These are phyloP conservation scores for Rhizomys pruinosus DNA, from an alignment of 2,113 vertebrate genomes.

Conservation along the genomic window DNA sequence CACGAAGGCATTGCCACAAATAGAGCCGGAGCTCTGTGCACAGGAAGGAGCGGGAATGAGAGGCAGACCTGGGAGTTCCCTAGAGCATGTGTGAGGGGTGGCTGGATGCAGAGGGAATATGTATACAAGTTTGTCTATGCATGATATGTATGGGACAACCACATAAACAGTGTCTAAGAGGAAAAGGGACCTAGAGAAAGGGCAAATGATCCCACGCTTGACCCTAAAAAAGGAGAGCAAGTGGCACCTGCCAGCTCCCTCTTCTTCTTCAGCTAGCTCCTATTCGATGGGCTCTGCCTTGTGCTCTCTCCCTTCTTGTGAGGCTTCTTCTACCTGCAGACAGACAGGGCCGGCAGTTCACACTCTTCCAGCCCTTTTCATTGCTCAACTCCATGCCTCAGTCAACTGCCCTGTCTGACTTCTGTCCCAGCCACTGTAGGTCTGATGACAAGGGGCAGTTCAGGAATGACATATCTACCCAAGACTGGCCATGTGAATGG, in stretches of 20 bases:
- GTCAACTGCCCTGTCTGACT: not conserved
- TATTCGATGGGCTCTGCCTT: not conserved
- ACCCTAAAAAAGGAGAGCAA: not conserved
- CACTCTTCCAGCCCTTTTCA: not conserved
- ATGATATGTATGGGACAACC: not conserved
- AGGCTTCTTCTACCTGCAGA: not conserved
- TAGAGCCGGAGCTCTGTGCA: not conserved
- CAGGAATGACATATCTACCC: not conserved
- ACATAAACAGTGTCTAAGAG: not conserved
- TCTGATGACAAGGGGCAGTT: constrained; percentile 6
- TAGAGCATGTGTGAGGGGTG: not conserved
- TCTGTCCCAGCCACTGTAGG: constrained; percentile 1
- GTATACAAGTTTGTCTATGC: rapidly evolving
- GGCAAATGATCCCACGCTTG: not conserved
- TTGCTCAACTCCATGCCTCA: not conserved
- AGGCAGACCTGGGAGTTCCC: not conserved
- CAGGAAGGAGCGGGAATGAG: not conserved
- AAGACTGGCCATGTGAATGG: not conserved
- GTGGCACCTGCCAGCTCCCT: not conserved
- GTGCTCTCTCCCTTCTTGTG: not conserved
- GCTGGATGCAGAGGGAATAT: constrained; percentile 39
- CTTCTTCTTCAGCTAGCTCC: not conserved
- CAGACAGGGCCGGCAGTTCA: not conserved
- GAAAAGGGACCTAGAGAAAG: not conserved
- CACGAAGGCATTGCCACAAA: rapidly evolving